phyloP scores from a whole-genome alignment of 2,797 vertebrate species.

The Stomatorhinus walkeri region DNA sequence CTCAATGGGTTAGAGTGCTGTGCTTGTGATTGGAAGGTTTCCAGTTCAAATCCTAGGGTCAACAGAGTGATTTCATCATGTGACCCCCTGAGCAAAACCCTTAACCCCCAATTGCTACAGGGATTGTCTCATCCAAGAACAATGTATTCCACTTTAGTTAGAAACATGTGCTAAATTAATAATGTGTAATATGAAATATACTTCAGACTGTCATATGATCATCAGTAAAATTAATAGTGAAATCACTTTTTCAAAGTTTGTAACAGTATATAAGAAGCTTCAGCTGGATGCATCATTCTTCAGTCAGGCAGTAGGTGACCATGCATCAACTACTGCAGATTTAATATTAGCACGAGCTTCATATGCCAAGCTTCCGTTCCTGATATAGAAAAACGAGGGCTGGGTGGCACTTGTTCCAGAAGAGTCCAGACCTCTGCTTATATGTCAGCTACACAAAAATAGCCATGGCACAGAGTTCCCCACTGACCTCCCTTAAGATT shows the following conservation, averaged over 20 bases:
- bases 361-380: background rate
- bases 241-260: background rate
- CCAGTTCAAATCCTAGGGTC: background rate
- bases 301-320: background rate
- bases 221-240: background rate
- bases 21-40: background rate
- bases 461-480: conserved; percentile 14
- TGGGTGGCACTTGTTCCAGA: conserved; percentile 32
- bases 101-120: background rate
- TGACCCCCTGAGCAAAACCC: background rate
- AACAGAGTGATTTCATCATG: background rate
- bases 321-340: background rate
- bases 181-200: background rate
- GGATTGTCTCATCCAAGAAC: background rate
- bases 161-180: background rate
- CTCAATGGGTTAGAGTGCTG: background rate
- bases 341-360: conserved; percentile 15
- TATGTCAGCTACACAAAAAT: conserved; percentile 36
- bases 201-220: background rate
- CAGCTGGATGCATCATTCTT: background rate
- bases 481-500: background rate
- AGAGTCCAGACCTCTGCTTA: conserved; percentile 20
- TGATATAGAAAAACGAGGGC: background rate
- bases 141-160: background rate
- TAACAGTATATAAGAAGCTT: background rate